Percentiles rank a stretch among this genome's conserved stretches.
phyloP scores from a whole-genome alignment of 2,113 vertebrate species.

The Orientallactaga bullata region DNA sequence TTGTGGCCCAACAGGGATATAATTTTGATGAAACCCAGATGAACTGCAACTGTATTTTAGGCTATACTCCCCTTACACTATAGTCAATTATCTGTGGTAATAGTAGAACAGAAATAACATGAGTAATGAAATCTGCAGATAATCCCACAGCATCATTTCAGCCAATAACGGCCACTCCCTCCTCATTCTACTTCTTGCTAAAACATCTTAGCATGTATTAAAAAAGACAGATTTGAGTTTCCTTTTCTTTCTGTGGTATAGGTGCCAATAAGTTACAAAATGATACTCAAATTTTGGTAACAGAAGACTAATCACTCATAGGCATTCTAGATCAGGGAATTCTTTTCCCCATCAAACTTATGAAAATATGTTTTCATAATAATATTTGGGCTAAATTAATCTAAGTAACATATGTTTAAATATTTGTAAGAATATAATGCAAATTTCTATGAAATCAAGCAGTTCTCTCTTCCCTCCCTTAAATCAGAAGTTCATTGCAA shows the following conservation, averaged over 20 bases:
- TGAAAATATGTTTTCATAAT: not conserved
- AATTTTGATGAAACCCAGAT: slow-evolving; percentile 77
- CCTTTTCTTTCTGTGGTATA: not conserved
- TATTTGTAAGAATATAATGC: slow-evolving; percentile 41
- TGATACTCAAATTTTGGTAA: slow-evolving; percentile 35
- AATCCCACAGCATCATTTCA: slow-evolving; percentile 62
- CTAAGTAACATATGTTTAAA: not conserved
- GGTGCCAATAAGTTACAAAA: slow-evolving; percentile 14
- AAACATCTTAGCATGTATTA: slow-evolving; percentile 22
- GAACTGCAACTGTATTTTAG: slow-evolving; percentile 60
- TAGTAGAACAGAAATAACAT: slow-evolving; percentile 61
- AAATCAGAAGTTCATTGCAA: not conserved
- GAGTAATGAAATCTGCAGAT: slow-evolving; percentile 62
- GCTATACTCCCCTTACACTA: slow-evolving; percentile 34
- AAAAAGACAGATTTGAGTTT: slow-evolving; percentile 39
- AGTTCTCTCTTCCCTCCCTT: not conserved
- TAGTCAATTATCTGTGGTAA: slow-evolving; percentile 51
- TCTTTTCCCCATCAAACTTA: not conserved
- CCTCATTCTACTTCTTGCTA: not conserved
- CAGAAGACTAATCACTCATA: not conserved
- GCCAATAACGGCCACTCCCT: slow-evolving; percentile 33
- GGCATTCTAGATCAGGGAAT: not conserved
- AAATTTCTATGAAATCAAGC: not conserved
- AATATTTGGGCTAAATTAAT: slow-evolving; percentile 31
- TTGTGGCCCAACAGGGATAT: slow-evolving; percentile 52